phyloP scores from a whole-genome alignment of 35 echinoderm and acorn worm genomes.

The Strongylocentrotus purpuratus region DNA sequence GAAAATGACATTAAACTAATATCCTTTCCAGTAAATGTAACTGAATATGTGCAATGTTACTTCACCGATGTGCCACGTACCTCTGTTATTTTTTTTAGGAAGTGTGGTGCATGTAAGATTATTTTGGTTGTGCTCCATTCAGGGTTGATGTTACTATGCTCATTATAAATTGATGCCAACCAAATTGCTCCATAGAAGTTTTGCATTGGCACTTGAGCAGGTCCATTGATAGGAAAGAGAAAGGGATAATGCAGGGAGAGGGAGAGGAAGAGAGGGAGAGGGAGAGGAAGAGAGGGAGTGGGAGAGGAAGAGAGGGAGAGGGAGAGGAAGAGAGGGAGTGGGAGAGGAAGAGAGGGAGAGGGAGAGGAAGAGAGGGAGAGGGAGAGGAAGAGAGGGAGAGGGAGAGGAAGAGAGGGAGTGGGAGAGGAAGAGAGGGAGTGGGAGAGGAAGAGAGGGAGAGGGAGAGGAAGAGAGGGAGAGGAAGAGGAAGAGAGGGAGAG shows the following conservation, averaged over 20 bases:
- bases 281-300: too few species aligned
- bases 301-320: too few species aligned
- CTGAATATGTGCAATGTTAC: neutral
- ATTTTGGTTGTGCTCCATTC: neutral
- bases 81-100: neutral
- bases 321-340: too few species aligned
- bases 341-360: too few species aligned
- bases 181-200: neutral
- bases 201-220: neutral
- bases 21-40: neutral
- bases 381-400: too few species aligned
- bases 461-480: too few species aligned
- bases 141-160: neutral
- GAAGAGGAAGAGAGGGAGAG: too few species aligned
- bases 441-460: too few species aligned
- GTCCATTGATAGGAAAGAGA: neutral
- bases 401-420: too few species aligned
- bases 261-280: neutral
- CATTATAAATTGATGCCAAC: neutral
- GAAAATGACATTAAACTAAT: neutral
- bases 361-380: too few species aligned
- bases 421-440: too few species aligned
- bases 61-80: neutral
- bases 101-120: neutral
- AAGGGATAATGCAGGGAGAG: neutral